Evolutionary conservation across 2,113 vertebrate genomes (phyloP).

Genomic region (Edolisoma coerulescens): DNA sequence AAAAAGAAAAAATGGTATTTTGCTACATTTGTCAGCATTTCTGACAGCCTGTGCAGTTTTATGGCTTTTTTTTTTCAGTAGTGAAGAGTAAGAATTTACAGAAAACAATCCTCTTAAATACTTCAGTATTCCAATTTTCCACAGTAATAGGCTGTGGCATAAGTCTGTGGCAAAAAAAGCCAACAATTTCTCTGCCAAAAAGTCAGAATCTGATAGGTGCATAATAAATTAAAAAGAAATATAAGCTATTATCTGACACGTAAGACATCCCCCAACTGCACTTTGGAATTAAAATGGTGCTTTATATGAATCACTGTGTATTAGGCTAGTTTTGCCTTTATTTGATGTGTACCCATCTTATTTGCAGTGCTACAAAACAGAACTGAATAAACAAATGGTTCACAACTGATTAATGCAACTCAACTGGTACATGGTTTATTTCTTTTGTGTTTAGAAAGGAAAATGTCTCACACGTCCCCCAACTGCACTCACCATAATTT

Average conservation of each 20-base stretch:
- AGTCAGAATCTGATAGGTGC: background rate
- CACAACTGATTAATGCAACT: background rate
- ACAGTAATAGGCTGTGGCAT: background rate
- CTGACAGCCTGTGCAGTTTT: background rate
- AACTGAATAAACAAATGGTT: constrained; percentile 5
- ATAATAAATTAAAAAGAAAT: background rate
- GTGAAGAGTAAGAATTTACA: background rate
- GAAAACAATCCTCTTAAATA: background rate
- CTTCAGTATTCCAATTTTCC: background rate
- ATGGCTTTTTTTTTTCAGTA: background rate
- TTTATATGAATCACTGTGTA: background rate
- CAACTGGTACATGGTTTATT: background rate
- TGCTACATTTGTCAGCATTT: background rate
- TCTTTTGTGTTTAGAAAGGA: background rate
- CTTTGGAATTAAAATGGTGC: background rate
- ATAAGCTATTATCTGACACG: background rate
- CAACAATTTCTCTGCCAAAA: background rate
- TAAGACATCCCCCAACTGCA: background rate
- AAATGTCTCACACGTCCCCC: background rate
- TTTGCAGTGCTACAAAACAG: background rate
- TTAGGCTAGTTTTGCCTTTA: background rate
- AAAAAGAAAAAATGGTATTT: background rate
- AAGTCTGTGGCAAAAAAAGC: background rate
- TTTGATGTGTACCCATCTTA: background rate
- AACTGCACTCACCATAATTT: background rate